A percentile compares a stretch with the other conserved stretches of the same genome.
Evolutionary conservation across 2,888 invertebrate genomes (phyloP).

Genomic region (Acrobasis consociella): DNA sequence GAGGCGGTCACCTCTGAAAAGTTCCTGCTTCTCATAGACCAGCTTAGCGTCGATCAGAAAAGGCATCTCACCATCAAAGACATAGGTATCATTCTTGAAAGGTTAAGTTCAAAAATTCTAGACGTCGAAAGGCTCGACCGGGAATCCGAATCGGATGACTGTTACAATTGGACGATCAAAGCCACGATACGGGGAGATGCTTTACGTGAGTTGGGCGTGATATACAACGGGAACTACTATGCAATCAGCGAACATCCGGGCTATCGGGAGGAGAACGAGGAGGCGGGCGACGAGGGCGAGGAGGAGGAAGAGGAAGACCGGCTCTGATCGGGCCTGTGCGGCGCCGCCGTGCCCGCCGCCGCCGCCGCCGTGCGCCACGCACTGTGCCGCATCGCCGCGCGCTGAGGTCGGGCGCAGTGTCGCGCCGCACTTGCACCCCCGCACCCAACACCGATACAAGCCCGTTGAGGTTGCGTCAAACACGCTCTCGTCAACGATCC

Average conservation of each 20-base stretch:
- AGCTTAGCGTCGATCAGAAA: slow-evolving; percentile 95
- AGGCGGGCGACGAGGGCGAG: slow-evolving; percentile 91
- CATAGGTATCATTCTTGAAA: slow-evolving; percentile 96
- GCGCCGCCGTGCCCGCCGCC: slow-evolving; percentile 75
- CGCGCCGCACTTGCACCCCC: slow-evolving; percentile 35
- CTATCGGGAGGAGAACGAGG: slow-evolving; percentile 94
- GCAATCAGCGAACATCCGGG: slow-evolving; percentile 97
- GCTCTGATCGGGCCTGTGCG: slow-evolving; percentile 83
- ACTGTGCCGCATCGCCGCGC: slow-evolving; percentile 69
- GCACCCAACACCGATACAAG: slow-evolving; percentile 31
- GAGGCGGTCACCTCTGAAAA: slow-evolving; percentile 95
- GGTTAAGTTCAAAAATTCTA: slow-evolving; percentile 95
- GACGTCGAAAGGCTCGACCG: slow-evolving; percentile 96
- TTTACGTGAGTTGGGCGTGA: slow-evolving; percentile 94
- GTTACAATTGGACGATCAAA: slow-evolving; percentile 98
- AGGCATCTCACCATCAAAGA: slow-evolving; percentile 96
- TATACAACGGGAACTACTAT: slow-evolving; percentile 97
- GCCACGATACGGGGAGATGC: slow-evolving; percentile 96
- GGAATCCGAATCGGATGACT: slow-evolving; percentile 96
- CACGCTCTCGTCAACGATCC: slow-evolving; percentile 2
- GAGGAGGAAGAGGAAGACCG: slow-evolving; percentile 91
- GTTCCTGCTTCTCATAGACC: slow-evolving; percentile 96
- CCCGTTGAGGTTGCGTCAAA: slow-evolving; percentile 22
- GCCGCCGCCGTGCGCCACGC: slow-evolving; percentile 69
- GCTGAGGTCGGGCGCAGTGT: slow-evolving; percentile 51